Conservation (phyloP, 1,140 invertebrate species). For the Pollicipes pollicipes region DNA sequence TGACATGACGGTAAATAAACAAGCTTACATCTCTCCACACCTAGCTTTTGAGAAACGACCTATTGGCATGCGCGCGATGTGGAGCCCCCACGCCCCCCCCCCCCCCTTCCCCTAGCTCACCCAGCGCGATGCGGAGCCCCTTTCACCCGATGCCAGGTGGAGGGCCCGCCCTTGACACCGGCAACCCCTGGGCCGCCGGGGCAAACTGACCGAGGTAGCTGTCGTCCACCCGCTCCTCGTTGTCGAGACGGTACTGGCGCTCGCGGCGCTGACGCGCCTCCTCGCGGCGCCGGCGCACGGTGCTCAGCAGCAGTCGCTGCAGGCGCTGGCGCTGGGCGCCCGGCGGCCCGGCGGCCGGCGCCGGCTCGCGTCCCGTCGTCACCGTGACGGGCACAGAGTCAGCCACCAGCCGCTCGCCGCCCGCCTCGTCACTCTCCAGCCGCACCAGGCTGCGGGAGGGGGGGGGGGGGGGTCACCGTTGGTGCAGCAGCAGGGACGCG, state of each 20-base stretch:
- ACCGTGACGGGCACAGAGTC: constrained; percentile 5
- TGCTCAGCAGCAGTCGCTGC: background rate
- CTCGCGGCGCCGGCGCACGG: background rate
- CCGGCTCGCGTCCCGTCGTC: background rate
- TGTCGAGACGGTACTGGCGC: constrained; percentile 3
- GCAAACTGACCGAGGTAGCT: background rate
- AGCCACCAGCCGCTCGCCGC: constrained; percentile 5
- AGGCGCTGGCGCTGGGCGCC: constrained; percentile 6
- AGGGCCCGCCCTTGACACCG: too few species aligned
- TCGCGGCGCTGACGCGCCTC: background rate
- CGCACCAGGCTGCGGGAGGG: constrained; percentile 7
- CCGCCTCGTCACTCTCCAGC: constrained; percentile 8
- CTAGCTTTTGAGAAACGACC: too few species aligned
- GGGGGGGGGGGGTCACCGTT: background rate
- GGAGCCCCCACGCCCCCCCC: too few species aligned
- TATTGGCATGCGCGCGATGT: too few species aligned
- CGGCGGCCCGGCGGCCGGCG: background rate
- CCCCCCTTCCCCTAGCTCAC: too few species aligned
- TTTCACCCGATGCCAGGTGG: too few species aligned
- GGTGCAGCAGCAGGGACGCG: too few species aligned
- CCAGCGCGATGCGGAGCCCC: too few species aligned
- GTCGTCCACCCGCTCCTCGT: constrained; percentile 5
- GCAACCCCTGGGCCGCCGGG: too few species aligned
- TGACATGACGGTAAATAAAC: too few species aligned
- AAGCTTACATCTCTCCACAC: too few species aligned